phyloP scores from a whole-genome alignment of 2,113 vertebrate species.

The Microcebus tavaratra region DNA sequence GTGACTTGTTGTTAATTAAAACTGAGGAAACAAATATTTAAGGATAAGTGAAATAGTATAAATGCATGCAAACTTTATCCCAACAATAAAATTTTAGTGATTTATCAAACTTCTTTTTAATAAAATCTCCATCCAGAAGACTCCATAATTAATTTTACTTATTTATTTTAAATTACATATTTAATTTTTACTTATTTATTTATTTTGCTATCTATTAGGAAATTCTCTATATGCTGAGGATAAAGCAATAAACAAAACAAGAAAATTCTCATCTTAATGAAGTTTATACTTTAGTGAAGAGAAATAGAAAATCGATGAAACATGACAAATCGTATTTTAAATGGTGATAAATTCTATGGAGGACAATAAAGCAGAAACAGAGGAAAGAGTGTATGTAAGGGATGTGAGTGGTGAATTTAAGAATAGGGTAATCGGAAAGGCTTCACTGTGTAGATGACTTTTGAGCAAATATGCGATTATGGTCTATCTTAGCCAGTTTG shows the following conservation, averaged over 20 bases:
- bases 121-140: not conserved
- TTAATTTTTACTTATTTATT: too few relatives aligned
- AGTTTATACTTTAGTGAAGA: not conserved
- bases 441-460: not conserved
- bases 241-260: not conserved
- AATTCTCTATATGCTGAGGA: not conserved
- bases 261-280: not conserved
- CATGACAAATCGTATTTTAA: not conserved
- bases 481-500: not conserved
- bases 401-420: not conserved
- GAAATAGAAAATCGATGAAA: not conserved
- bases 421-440: not conserved
- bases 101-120: slow-evolving; percentile 10
- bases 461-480: not conserved
- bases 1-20: not conserved
- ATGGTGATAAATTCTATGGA: not conserved
- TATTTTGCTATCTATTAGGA: not conserved
- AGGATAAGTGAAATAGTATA: not conserved
- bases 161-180: not conserved
- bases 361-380: not conserved
- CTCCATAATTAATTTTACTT: not conserved
- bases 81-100: not conserved
- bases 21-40: not conserved
- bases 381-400: not conserved
- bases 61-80: not conserved